These are phyloP conservation scores for Xestia sexstrigata DNA, from an alignment of 2,888 invertebrate species.

Conservation along the genomic window DNA sequence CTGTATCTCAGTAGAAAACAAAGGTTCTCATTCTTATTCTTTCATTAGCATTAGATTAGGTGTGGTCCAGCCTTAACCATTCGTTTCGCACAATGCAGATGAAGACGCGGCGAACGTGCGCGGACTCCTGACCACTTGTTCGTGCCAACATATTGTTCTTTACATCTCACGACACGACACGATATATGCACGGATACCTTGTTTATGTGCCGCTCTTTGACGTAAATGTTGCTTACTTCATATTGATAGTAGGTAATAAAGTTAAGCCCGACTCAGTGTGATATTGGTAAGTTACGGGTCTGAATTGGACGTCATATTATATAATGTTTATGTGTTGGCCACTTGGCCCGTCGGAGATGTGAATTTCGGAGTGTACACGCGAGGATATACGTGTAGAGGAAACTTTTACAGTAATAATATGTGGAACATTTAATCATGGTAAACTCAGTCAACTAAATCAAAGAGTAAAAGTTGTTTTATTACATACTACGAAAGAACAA, in stretches of 20 bases:
- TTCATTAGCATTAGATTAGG: conserved; percentile 18
- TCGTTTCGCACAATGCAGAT: conserved; percentile 68
- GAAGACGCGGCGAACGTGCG: conserved; percentile 77
- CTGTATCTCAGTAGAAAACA: neutral
- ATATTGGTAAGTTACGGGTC: conserved; percentile 57
- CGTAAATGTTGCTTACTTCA: conserved; percentile 73
- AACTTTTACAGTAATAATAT: neutral
- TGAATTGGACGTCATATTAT: conserved; percentile 14
- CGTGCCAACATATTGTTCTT: conserved; percentile 75
- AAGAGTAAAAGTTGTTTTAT: neutral
- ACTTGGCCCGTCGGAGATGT: neutral
- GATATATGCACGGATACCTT: conserved; percentile 62
- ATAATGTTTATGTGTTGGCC: conserved; percentile 16
- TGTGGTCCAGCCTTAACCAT: conserved; percentile 41
- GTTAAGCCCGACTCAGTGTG: conserved; percentile 56
- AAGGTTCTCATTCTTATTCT: neutral
- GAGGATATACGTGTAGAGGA: neutral
- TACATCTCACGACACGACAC: conserved; percentile 71
- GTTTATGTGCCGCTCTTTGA: conserved; percentile 77
- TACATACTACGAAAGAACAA: neutral
- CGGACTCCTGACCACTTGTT: conserved; percentile 70
- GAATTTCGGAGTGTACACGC: neutral
- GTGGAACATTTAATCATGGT: neutral
- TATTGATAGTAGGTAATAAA: conserved; percentile 69
- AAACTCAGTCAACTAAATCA: neutral